Evolutionary conservation across 1,140 invertebrate genomes (phyloP), one percentile per base, ranked within the genome.

Genomic region (Drosophila gunungcola): DNA sequence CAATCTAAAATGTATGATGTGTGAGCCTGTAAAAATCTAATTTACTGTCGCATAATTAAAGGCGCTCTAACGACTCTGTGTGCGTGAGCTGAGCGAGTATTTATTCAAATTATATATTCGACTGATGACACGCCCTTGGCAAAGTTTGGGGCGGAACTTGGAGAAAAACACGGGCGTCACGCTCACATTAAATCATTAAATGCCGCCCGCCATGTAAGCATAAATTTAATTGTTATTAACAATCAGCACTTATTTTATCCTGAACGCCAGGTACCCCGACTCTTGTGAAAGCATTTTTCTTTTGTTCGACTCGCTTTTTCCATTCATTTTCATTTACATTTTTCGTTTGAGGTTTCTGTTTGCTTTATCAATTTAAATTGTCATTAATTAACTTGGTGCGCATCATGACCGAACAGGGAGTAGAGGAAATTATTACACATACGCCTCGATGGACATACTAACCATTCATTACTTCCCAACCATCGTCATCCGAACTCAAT

Each of bases 301-400:
- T 86, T 78, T 86, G 78, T 78, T 39, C 63, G 45, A 39, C 39
- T 68, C 65, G 64, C 42, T 49, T 75, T 86, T 83, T 77, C 75
- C 84, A 88, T 88, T 89, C 84, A 83, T 89, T 89, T 89, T 84
- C 76, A 88, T 88, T 89, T 88, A 80, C 83, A 76, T 89, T 83
- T 86, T 80, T 89, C 77, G 76, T 75, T 79, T 82, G 38, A 76
- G 79, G 48, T 38, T 86, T 85, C 61, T 88, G 80, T 88, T 89
- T 88, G 84, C 84, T 89, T 88, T 88, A 88, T 88, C 84, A 88
- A 88, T 88, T 88, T 88, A 90, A 88, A 88, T 88, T 89, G 84
- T 88, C 84, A 88, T 88, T 88, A 88, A 88, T 88, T 88, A 88
- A 88, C 80, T 88, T 68, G 42, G 55, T 62, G 54, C 64, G 63